Evolutionary conservation across 2,888 invertebrate species (phyloP).

Genomic region (Hanleya hanleyi): DNA sequence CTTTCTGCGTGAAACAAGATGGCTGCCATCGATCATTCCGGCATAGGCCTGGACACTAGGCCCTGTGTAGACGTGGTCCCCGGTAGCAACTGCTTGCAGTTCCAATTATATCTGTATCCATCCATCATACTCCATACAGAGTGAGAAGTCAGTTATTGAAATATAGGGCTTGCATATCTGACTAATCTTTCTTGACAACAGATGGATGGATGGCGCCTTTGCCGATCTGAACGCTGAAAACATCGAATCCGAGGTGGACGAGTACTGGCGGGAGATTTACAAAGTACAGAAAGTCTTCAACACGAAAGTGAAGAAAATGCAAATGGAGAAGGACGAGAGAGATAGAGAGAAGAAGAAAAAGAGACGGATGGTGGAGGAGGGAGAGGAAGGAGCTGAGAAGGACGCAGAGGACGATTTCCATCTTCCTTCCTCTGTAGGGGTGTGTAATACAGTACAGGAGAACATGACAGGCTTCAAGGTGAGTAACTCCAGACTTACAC

Average conservation of each 20-base stretch:
- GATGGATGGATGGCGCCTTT: conserved; percentile 95
- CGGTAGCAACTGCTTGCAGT: no score
- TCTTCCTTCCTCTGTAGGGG: conserved; percentile 76
- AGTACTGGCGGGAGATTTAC: conserved; percentile 83
- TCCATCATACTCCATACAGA: no score
- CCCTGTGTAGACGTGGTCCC: no score
- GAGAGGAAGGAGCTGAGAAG: conserved; percentile 75
- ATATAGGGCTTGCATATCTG: no score
- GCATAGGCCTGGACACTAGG: no score
- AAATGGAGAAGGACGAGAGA: conserved; percentile 67
- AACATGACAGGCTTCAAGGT: conserved; percentile 78
- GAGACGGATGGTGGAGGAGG: conserved; percentile 75
- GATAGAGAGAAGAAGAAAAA: conserved; percentile 74
- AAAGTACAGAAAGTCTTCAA: conserved; percentile 82
- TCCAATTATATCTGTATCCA: no score
- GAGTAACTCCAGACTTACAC: no score
- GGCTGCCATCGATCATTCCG: no score
- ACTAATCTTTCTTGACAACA: no score
- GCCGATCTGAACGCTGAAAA: conserved; percentile 85
- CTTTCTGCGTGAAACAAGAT: no score
- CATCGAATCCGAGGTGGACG: conserved; percentile 87
- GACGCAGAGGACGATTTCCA: conserved; percentile 74
- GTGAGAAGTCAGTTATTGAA: no score
- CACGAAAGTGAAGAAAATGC: conserved; percentile 69
- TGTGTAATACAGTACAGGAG: conserved; percentile 69